These are phyloP conservation scores for Iguana delicatissima DNA, from an alignment of 2,797 vertebrate species.

Conservation along the genomic window DNA sequence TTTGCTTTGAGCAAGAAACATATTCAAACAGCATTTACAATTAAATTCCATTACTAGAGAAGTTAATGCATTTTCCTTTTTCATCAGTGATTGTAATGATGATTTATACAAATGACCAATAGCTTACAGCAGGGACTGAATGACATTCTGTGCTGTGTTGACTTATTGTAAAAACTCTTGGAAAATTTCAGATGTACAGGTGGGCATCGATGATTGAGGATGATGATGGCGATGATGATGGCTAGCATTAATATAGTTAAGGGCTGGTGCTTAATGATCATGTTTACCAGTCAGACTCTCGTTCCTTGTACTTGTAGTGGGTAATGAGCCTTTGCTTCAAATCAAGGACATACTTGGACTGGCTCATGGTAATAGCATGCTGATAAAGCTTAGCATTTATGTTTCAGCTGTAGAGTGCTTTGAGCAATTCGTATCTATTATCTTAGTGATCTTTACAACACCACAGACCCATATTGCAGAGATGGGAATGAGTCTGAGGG, in stretches of 20 bases:
- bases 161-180: background rate
- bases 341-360: background rate
- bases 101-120: background rate
- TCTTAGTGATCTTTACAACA: background rate
- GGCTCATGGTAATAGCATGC: background rate
- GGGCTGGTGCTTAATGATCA: background rate
- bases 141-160: background rate
- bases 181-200: background rate
- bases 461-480: background rate
- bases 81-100: conserved; percentile 31
- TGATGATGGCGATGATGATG: background rate
- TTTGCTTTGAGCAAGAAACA: conserved; percentile 4
- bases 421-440: background rate
- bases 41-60: accelerated
- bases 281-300: background rate
- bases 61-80: conserved; percentile 35
- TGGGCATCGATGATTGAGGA: background rate
- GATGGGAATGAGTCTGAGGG: background rate
- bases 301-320: background rate
- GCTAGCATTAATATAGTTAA: background rate
- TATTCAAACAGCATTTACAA: conserved; percentile 21
- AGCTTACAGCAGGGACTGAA: background rate
- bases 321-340: background rate
- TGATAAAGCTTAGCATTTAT: background rate
- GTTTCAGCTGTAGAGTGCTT: background rate